phyloP scores from a whole-genome alignment of 2,797 vertebrate genomes.

The Echeneis naucrates region DNA sequence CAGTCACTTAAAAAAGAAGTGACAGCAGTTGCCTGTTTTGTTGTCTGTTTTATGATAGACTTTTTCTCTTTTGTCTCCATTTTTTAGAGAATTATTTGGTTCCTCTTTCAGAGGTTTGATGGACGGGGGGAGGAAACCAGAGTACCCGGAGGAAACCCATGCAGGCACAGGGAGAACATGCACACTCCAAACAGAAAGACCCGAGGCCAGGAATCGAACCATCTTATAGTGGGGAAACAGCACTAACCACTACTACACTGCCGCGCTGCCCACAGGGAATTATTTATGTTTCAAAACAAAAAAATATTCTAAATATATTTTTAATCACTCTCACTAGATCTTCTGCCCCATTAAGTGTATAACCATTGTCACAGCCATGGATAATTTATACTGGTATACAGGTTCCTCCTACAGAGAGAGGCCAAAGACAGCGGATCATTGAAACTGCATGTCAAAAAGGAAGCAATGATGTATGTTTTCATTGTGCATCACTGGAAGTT shows the following conservation, averaged over 20 bases:
- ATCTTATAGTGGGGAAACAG: too few species aligned
- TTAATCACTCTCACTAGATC: not conserved
- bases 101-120: too few species aligned
- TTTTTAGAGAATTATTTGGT: too few species aligned
- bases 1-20: not conserved
- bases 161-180: too few species aligned
- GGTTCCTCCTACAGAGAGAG: not conserved
- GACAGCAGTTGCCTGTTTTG: not conserved
- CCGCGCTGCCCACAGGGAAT: too few species aligned
- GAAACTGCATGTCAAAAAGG: not conserved
- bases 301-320: not conserved
- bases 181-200: too few species aligned
- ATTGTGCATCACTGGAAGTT: slow-evolving; percentile 20
- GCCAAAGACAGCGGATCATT: not conserved
- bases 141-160: too few species aligned
- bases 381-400: slow-evolving; percentile 6
- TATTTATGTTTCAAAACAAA: not conserved
- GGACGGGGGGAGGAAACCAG: too few species aligned
- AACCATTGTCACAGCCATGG: not conserved
- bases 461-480: slow-evolving; percentile 30
- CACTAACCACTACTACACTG: too few species aligned
- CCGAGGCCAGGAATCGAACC: too few species aligned
- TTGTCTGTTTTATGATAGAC: too few species aligned
- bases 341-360: slow-evolving; percentile 5
- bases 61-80: too few species aligned